Conservation (phyloP, 2,797 vertebrate genomes). For the Amazonetta brasiliensis region DNA sequence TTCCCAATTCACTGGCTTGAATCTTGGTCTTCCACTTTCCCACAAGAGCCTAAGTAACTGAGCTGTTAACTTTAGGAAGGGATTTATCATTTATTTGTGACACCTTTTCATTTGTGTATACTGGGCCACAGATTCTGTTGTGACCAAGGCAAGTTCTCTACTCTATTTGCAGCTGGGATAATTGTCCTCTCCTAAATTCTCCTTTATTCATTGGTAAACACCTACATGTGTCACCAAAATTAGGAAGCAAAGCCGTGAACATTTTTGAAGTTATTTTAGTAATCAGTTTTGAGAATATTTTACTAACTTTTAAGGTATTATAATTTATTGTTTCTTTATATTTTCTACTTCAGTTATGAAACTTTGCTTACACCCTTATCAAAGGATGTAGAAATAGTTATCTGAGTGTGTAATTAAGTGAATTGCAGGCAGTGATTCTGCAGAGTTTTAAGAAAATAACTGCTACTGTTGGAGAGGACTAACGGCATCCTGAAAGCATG, state of each 20-base stretch:
- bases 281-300: background rate
- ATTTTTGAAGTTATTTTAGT: background rate
- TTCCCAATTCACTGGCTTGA: background rate
- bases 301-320: background rate
- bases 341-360: background rate
- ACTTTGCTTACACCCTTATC: background rate
- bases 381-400: conserved; percentile 50
- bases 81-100: background rate
- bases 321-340: background rate
- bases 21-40: background rate
- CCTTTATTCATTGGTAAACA: background rate
- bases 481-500: background rate
- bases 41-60: background rate
- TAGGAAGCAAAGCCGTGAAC: background rate
- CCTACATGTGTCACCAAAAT: rapidly evolving
- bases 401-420: conserved; percentile 39
- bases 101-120: background rate
- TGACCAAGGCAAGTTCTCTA: background rate
- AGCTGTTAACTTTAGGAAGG: background rate
- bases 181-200: background rate
- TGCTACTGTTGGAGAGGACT: background rate
- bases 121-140: background rate
- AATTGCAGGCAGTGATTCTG: conserved; percentile 3
- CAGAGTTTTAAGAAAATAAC: background rate
- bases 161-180: background rate